A percentile compares a stretch with the other conserved stretches of the same genome.
Conservation (phyloP, 2,888 invertebrate species). For the Rhaphigaster nebulosa region DNA sequence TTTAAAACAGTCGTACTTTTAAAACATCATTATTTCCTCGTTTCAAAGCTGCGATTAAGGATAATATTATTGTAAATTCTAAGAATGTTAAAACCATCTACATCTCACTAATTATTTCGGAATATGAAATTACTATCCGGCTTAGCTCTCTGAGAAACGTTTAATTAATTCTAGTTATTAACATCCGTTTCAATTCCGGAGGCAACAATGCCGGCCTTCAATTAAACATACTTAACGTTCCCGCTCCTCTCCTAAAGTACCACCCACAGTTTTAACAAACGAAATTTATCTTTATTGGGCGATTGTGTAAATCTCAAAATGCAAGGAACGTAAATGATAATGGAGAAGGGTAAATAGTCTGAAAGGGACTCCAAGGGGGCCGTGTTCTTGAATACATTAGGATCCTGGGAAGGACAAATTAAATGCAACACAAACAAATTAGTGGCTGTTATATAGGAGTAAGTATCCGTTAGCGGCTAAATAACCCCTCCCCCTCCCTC, state of each 20-base stretch:
- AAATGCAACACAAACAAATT: slow-evolving; percentile 32
- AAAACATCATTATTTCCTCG: background rate
- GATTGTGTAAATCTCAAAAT: background rate
- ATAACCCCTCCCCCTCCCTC: background rate
- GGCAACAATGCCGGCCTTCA: background rate
- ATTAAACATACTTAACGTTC: slow-evolving; percentile 3
- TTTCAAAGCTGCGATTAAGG: background rate
- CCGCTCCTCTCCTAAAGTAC: background rate
- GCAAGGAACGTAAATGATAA: slow-evolving; percentile 13
- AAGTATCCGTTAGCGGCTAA: background rate
- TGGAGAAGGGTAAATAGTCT: background rate
- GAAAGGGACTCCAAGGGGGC: background rate
- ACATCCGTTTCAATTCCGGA: slow-evolving; percentile 26
- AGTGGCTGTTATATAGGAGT: slow-evolving; percentile 21
- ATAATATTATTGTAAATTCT: background rate
- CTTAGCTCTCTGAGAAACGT: background rate
- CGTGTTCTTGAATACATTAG: slow-evolving; percentile 32
- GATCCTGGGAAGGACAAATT: background rate
- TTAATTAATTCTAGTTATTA: slow-evolving; percentile 35
- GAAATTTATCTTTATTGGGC: background rate
- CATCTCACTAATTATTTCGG: slow-evolving; percentile 8
- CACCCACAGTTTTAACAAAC: background rate
- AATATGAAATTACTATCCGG: slow-evolving; percentile 7
- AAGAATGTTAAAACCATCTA: slow-evolving; percentile 11
- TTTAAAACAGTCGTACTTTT: too few relatives aligned